phyloP scores from a whole-genome alignment of 2,797 vertebrate species.

The Glossophaga mutica region DNA sequence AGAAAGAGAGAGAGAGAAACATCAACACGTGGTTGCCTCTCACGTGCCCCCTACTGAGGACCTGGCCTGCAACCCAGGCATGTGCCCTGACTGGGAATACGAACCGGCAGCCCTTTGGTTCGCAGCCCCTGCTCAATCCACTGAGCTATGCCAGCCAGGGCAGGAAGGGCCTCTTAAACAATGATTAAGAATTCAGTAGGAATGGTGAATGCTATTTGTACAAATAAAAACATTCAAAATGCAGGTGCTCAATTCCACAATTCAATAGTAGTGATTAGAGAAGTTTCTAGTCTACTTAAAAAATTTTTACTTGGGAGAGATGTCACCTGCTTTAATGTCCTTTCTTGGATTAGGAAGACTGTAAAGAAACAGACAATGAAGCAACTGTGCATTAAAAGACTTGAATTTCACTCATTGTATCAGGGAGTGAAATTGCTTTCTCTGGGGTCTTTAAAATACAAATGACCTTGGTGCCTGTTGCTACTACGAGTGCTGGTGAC shows the following conservation, averaged over 20 bases:
- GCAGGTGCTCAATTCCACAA: neutral
- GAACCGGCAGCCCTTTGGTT: too few relatives aligned
- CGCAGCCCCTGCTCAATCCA: too few relatives aligned
- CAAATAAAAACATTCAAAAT: neutral
- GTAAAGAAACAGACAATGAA: neutral
- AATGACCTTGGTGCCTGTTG: neutral
- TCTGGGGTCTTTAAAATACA: neutral
- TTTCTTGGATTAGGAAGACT: neutral
- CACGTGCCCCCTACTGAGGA: too few relatives aligned
- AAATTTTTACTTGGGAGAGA: constrained; percentile 6
- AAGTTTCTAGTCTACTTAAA: neutral
- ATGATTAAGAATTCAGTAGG: neutral
- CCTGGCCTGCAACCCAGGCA: too few relatives aligned
- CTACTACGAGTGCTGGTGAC: neutral
- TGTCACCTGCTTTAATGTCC: neutral
- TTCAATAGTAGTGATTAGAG: neutral
- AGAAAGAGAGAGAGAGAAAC: too few relatives aligned
- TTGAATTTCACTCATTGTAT: neutral
- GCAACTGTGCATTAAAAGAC: neutral
- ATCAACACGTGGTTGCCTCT: too few relatives aligned
- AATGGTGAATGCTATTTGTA: neutral
- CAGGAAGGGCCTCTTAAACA: neutral
- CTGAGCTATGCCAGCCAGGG: too few relatives aligned
- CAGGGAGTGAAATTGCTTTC: neutral
- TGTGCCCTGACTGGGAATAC: too few relatives aligned